Evolutionary conservation across 2,888 invertebrate species (phyloP), one percentile per base, ranked within the genome.

Genomic region (Alloplasta piceator): DNA sequence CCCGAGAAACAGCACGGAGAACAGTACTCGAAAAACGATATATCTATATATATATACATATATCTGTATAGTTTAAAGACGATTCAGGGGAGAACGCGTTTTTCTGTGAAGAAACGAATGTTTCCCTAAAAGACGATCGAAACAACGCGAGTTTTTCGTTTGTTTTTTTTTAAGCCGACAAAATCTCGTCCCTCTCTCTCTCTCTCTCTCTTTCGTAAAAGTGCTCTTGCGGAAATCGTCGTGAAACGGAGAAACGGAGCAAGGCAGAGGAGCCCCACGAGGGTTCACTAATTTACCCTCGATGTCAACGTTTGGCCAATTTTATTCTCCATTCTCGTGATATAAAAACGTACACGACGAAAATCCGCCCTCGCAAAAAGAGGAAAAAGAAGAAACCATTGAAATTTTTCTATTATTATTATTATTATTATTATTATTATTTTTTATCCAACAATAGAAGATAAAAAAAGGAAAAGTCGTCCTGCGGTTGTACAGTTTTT

Each of bases 1-100:
- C 85, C 87, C 81, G 74, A 74, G 78, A 58, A 39, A 14, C 55
- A 48, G 12, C 48, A 52, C 14, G 14, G 14, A 4, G 52, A 52
- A 26, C 26, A 26, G 1, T 26, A 3, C 26, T 14, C 14, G 14
- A 12, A 52, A 52, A 14, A 52, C 52, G 12, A 26, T 26, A 26
- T 26, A 26, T 14, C 14, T 12, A 12, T 43, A 9, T 43, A 43
- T 4, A 52, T 52, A 52, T 52, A 52, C 50, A n/a, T n/a, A n/a
- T n/a, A n/a, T n/a, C n/a, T 26, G 26, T 26, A 26, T 26, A 26
- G 26, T 26, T 26, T 26, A 26, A 26, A 26, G 26, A 52, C 52
- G 52, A 6, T 5, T 52, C 14, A 14, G 3, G 52, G 0, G 6
- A 52, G 52, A 52, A 52, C 52, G 12, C 52, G 14, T 7, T 52